These are phyloP conservation scores for Papio anubis DNA, from an alignment of 2,113 vertebrate species.

Conservation along the genomic window DNA sequence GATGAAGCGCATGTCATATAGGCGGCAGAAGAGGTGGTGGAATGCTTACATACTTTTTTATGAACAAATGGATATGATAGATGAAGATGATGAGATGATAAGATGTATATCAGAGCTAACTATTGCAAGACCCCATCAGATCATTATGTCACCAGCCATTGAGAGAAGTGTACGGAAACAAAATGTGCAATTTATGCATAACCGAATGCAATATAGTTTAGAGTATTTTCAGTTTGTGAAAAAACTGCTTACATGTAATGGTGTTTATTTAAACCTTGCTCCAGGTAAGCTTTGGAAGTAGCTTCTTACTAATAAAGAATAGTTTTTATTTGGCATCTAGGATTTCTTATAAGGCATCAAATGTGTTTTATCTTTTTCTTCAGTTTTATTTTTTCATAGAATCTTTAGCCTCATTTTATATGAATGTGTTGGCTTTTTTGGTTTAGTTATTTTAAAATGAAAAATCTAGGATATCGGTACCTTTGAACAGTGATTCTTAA, in stretches of 20 bases:
- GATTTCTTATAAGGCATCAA: neutral
- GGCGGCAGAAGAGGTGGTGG: slow-evolving; percentile 99
- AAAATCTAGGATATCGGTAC: neutral
- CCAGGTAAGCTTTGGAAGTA: slow-evolving; percentile 89
- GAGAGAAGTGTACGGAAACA: slow-evolving; percentile 98
- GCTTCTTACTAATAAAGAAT: neutral
- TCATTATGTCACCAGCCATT: slow-evolving; percentile 98
- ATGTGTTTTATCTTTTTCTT: neutral
- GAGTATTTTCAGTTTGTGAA: slow-evolving; percentile 99
- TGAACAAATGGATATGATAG: slow-evolving; percentile 97
- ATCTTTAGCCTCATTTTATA: neutral
- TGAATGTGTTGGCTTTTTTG: neutral
- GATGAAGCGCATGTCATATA: slow-evolving; percentile 99
- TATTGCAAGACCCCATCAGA: slow-evolving; percentile 93
- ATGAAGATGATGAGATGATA: slow-evolving; percentile 95
- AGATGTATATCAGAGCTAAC: slow-evolving; percentile 96
- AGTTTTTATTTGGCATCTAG: neutral
- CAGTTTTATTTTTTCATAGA: neutral
- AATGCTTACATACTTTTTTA: slow-evolving; percentile 99
- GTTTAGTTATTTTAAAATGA: neutral
- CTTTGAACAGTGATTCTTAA: neutral
- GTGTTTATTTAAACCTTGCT: slow-evolving; percentile 98
- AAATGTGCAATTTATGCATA: slow-evolving; percentile 99
- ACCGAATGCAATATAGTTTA: slow-evolving; percentile 99
- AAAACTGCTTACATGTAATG: slow-evolving; percentile 99